Evolutionary conservation across 2,888 invertebrate genomes (phyloP), one percentile per base, ranked within the genome.

Genomic region (Pristionchus mayeri): DNA sequence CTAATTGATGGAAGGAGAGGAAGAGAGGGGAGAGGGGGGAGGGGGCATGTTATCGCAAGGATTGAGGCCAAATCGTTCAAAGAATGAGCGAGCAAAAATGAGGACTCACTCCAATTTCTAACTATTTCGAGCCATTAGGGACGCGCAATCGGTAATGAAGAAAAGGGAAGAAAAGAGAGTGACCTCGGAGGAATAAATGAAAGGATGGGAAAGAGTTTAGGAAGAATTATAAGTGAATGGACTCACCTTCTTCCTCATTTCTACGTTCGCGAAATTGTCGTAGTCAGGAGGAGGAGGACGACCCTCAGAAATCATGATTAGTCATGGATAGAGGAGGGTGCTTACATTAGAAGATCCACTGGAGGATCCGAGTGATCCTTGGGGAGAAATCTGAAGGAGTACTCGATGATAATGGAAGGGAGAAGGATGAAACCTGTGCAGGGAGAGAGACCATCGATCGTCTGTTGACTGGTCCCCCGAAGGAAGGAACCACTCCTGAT

Each of bases 301-400:
- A 76, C 50, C 24, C 44, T 48, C 3, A 1, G 16, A 76, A 44
- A 44, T 75, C 40, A 75, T 1, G 1, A 18, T n/a, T 24, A 40
- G 40, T n/a, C 27, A 34, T 16, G 4, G 6, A 52, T 52, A 4
- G n/a, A n/a, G n/a, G n/a, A n/a, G n/a, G 0, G 9, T 30, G 30
- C 60, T 34, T 2, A 63, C 60, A 63, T 63, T 63, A 13, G 67
- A 67, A 48, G 76, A 76, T 3, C 48, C 76, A 13, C 48, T 24
- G 27, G 75, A 75, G 30, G 76, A 76, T 48, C 76, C 76, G 27
- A 76, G 76, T 48, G 76, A 76, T 3, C 76, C 76, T n/a, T 76
- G 76, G 2, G 76, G 76, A 0, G 76, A 76, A 13, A 76, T 76
- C 50, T 76, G 76, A 50, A 50, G 11, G 57, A 18, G 6, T n/a